Base-by-base conservation (phyloP, 2,113 vertebrate genomes). In the Heptranchias perlo region DNA sequence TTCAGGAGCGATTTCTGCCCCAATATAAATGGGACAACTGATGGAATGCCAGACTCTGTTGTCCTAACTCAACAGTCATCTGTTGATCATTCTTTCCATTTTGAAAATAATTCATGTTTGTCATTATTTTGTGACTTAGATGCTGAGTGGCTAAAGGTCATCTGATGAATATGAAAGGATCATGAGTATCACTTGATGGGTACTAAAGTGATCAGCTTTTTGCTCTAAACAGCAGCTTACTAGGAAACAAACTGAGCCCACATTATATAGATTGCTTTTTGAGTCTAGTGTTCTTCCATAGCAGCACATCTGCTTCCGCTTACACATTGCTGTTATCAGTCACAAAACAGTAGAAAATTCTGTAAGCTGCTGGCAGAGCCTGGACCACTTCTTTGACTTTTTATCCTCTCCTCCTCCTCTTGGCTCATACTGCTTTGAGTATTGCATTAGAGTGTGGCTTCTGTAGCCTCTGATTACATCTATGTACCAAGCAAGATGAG, bases 401-500 rank as follows among this genome's bases (percentile, higher is more conserved):
- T 31, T 49, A 44, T 67, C 18, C 39, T 16, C 44, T 95, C 62
- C 25, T 67, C 92, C 84, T 52, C 86, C 64, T 94, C 93, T 64
- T 95, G 61, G 58, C 64, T 95, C 62, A 31, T 16, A 47, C 93
- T 49, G 93, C 64, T 31, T 95, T 95, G 93, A 95, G 47, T 95
- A 65, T 67, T 95, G 93, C 64, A 69, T 95, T 95, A 67, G 91
- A 49, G n/a, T 69, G 62, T 2, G 23, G 0, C 61, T 96, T 96
- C 14, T 73, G 58, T 28, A 89, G 96, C 95, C 96, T 96, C 96
- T 96, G 96, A 96, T 97, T 96, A 64, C 16, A 39, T 97, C 96
- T 96, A 96, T 96, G 96, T 76, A 96, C 94, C 91, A 47, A 5
- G 96, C 96, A 96, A 95, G 96, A 97, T 97, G 96, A 97, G 96